Conservation (phyloP, 2,888 invertebrate genomes). For the Tromatobia lineatoria region DNA sequence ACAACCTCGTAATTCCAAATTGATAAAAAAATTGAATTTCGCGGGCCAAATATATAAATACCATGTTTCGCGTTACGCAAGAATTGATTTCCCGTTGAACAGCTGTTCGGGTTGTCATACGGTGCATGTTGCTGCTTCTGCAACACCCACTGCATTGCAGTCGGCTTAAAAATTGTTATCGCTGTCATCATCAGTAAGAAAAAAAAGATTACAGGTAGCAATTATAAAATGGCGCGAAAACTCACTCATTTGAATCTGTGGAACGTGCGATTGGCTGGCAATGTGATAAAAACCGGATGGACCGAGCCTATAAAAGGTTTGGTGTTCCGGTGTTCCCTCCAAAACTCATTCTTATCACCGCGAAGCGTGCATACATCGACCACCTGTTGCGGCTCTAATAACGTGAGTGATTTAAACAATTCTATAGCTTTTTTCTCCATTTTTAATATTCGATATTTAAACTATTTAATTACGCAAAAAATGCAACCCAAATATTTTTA, state of each 20-base stretch:
- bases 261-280: slow-evolving; percentile 76
- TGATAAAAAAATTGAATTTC: not conserved
- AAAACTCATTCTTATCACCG: slow-evolving; percentile 56
- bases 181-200: not conserved
- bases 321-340: slow-evolving; percentile 62
- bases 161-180: not conserved
- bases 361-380: slow-evolving; percentile 65
- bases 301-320: slow-evolving; percentile 64
- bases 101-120: slow-evolving; percentile 8
- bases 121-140: not conserved
- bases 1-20: too few species aligned
- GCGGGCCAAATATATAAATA: not conserved
- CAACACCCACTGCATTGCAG: not conserved
- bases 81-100: not conserved
- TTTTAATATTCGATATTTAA: not conserved
- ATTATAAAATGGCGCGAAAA: slow-evolving; percentile 72
- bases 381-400: slow-evolving; percentile 69
- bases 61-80: not conserved
- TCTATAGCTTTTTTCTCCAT: not conserved
- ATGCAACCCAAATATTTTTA: not conserved
- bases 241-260: slow-evolving; percentile 73
- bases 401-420: slow-evolving; percentile 71
- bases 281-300: slow-evolving; percentile 63
- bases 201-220: slow-evolving; percentile 7
- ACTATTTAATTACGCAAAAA: not conserved